Percentiles rank a stretch among this genome's conserved stretches.
phyloP scores from a whole-genome alignment of 2,888 invertebrate species.

The Tigriopus californicus region DNA sequence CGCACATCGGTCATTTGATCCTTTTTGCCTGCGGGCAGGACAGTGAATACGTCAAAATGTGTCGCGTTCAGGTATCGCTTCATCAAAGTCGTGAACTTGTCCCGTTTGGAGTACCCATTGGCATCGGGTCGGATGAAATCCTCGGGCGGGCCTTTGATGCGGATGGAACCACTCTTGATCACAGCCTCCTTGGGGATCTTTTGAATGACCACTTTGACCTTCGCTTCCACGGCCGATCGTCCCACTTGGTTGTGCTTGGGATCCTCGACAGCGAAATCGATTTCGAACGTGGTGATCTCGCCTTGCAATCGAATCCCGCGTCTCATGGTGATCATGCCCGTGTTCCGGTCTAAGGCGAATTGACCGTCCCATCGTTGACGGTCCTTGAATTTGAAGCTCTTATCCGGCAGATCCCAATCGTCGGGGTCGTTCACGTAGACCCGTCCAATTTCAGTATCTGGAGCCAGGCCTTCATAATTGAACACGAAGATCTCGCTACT shows the following conservation, averaged over 20 bases:
- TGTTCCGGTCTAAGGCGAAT: slow-evolving; percentile 51
- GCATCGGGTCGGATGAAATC: slow-evolving; percentile 43
- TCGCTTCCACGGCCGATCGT: slow-evolving; percentile 45
- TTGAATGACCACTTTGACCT: slow-evolving; percentile 67
- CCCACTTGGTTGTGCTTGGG: slow-evolving; percentile 26
- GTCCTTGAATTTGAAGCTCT: slow-evolving; percentile 53
- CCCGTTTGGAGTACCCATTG: not conserved
- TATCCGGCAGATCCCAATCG: slow-evolving; percentile 90
- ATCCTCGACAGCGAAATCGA: slow-evolving; percentile 12
- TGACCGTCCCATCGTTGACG: slow-evolving; percentile 33
- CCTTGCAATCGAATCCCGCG: slow-evolving; percentile 39
- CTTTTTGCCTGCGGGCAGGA: slow-evolving; percentile 38
- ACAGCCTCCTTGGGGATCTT: slow-evolving; percentile 81
- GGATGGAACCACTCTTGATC: slow-evolving; percentile 71
- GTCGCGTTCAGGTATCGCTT: slow-evolving; percentile 25
- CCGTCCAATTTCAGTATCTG: slow-evolving; percentile 64
- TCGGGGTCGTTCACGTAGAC: slow-evolving; percentile 86
- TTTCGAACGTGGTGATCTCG: not conserved
- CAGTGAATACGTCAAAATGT: slow-evolving; percentile 85
- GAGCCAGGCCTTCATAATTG: slow-evolving; percentile 64
- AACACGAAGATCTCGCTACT: slow-evolving; percentile 80
- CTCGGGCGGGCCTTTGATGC: slow-evolving; percentile 62
- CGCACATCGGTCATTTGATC: slow-evolving; percentile 51
- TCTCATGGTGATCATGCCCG: slow-evolving; percentile 72
- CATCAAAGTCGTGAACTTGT: not conserved